These are phyloP conservation scores for Micromussa lordhowensis DNA, from an alignment of 92 coral and sea anemone species.

Conservation along the genomic window DNA sequence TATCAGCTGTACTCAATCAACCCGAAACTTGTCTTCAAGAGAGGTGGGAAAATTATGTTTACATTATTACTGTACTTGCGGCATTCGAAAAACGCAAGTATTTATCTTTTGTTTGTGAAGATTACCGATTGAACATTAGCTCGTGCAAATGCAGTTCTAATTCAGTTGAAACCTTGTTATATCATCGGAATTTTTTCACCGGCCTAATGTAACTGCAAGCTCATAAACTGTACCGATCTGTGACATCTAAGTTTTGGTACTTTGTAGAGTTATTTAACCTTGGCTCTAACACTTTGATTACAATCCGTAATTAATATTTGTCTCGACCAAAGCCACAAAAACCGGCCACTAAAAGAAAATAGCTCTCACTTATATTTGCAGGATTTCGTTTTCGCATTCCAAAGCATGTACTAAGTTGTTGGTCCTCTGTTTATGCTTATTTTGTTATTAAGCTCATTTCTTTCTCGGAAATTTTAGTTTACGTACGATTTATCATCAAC, in stretches of 20 bases:
- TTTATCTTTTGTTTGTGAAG: background rate
- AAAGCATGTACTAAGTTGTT: background rate
- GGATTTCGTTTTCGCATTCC: background rate
- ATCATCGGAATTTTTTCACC: slow-evolving; percentile 4
- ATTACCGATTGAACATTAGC: background rate
- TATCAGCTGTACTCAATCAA: slow-evolving; percentile 9
- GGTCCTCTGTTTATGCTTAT: no score
- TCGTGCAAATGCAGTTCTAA: background rate
- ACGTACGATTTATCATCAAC: background rate
- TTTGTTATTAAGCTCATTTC: background rate
- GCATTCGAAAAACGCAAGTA: background rate
- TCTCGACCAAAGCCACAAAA: slow-evolving; percentile 11
- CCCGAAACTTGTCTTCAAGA: slow-evolving; percentile 5
- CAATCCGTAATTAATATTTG: slow-evolving; percentile 10
- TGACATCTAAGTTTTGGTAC: background rate
- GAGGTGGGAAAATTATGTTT: slow-evolving; percentile 14
- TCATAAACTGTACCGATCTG: background rate
- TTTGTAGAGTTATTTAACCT: background rate
- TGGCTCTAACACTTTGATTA: background rate
- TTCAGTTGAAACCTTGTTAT: background rate
- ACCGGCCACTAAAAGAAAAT: background rate
- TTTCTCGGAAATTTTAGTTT: background rate
- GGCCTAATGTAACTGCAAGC: background rate
- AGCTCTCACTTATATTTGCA: background rate
- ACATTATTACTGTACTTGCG: slow-evolving; percentile 7